These are phyloP conservation scores for Xestia c-nigrum DNA, from an alignment of 2,888 invertebrate species.

Conservation along the genomic window DNA sequence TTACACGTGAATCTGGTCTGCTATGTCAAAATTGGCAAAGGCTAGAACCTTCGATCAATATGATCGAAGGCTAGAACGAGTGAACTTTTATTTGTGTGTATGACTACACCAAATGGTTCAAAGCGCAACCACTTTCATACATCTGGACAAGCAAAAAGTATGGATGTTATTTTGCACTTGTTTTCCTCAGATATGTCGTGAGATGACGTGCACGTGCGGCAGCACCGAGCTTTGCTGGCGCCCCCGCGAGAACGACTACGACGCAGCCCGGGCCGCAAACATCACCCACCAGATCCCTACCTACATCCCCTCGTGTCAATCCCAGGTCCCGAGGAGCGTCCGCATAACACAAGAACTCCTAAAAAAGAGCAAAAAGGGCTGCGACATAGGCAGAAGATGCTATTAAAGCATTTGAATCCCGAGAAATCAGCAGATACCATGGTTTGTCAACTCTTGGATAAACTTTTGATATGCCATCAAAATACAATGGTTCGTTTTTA, in stretches of 20 bases:
- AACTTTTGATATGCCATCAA: neutral
- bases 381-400: neutral
- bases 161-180: neutral
- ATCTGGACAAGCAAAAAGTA: neutral
- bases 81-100: neutral
- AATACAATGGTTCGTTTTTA: neutral
- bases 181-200: constrained; percentile 81
- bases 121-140: neutral
- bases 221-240: constrained; percentile 82
- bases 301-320: constrained; percentile 71
- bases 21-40: too few relatives aligned
- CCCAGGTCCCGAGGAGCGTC: constrained; percentile 78
- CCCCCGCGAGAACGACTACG: constrained; percentile 80
- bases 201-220: constrained; percentile 83
- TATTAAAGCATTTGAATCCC: neutral
- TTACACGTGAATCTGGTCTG: too few relatives aligned
- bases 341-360: constrained; percentile 76
- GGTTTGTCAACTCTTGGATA: too few relatives aligned
- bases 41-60: too few relatives aligned
- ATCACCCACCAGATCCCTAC: constrained; percentile 79
- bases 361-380: neutral
- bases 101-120: neutral
- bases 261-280: constrained; percentile 79
- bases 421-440: neutral
- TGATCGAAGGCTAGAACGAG: neutral